Evolutionary conservation across 2,888 invertebrate genomes (phyloP).

Genomic region (Platycheirus rosarum): DNA sequence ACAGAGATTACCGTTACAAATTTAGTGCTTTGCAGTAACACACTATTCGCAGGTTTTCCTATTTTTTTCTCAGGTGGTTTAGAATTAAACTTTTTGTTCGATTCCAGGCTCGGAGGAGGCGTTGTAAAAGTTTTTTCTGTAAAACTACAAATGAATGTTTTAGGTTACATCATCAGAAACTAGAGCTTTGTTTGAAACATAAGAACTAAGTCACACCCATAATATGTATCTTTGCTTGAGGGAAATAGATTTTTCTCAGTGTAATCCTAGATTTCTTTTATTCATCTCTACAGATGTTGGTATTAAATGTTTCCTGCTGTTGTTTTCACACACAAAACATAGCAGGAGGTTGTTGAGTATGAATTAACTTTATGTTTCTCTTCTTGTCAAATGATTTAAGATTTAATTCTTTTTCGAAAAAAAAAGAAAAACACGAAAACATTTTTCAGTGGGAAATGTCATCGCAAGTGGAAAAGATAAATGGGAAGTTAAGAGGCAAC

Average conservation of each 20-base stretch:
- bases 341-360: not conserved
- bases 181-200: not conserved
- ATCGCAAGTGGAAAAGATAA: conserved; percentile 28
- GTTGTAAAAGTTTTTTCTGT: not conserved
- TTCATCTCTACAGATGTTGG: too few species aligned
- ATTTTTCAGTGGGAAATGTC: conserved; percentile 22
- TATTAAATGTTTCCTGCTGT: not conserved
- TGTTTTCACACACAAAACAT: not conserved
- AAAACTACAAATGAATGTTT: not conserved
- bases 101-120: not conserved
- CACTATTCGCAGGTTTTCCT: conserved; percentile 25
- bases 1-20: conserved; percentile 48
- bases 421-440: not conserved
- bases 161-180: conserved; percentile 1
- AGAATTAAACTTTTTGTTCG: not conserved
- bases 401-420: not conserved
- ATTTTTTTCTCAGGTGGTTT: conserved; percentile 1
- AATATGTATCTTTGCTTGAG: too few species aligned
- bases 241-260: not conserved
- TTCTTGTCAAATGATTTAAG: conserved; percentile 19
- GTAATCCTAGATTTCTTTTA: conserved; percentile 8
- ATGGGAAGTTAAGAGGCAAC: conserved; percentile 29
- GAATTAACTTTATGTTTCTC: not conserved
- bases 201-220: not conserved
- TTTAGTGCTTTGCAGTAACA: conserved; percentile 33